Evolutionary conservation across 64 coral and sea anemone species (phyloP).

Genomic region (Porites australiensis): DNA sequence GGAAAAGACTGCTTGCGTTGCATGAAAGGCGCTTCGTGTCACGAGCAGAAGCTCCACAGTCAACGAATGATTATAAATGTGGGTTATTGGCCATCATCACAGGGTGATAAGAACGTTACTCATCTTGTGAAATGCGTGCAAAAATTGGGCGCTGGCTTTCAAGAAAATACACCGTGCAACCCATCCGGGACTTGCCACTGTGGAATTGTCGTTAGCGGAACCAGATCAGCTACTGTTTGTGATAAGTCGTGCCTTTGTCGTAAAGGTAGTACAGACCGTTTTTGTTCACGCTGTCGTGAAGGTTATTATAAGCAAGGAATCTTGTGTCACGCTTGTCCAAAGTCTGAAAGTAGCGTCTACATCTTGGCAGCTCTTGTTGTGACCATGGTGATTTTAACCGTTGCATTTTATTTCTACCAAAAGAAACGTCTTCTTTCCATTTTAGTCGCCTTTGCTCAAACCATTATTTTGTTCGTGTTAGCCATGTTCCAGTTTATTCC

Average conservation of each 20-base stretch:
- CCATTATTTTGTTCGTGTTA: conserved; percentile 38
- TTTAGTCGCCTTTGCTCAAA: conserved; percentile 35
- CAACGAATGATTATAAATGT: conserved; percentile 44
- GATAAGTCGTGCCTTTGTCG: conserved; percentile 21
- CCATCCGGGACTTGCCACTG: conserved; percentile 49
- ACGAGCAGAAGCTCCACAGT: not conserved
- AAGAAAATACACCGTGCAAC: conserved; percentile 17
- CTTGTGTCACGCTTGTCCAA: conserved; percentile 32
- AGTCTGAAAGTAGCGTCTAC: conserved; percentile 35
- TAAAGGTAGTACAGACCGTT: conserved; percentile 31
- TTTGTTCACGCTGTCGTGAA: conserved; percentile 65
- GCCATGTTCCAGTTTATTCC: conserved; percentile 65
- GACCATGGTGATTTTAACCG: conserved; percentile 15
- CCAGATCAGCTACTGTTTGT: conserved; percentile 32
- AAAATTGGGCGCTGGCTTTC: not conserved
- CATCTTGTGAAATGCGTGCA: conserved; percentile 60
- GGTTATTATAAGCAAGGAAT: conserved; percentile 57
- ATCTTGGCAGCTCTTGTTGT: conserved; percentile 17
- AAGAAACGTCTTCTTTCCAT: conserved; percentile 44
- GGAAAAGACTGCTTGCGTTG: conserved; percentile 33
- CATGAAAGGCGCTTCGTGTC: conserved; percentile 42
- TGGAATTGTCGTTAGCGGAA: not conserved
- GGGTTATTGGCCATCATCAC: conserved; percentile 69
- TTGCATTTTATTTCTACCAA: conserved; percentile 41
- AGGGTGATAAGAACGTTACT: conserved; percentile 36